phyloP scores from a whole-genome alignment of 35 echinoderm and acorn worm species.

The Ophioderma brevispina region DNA sequence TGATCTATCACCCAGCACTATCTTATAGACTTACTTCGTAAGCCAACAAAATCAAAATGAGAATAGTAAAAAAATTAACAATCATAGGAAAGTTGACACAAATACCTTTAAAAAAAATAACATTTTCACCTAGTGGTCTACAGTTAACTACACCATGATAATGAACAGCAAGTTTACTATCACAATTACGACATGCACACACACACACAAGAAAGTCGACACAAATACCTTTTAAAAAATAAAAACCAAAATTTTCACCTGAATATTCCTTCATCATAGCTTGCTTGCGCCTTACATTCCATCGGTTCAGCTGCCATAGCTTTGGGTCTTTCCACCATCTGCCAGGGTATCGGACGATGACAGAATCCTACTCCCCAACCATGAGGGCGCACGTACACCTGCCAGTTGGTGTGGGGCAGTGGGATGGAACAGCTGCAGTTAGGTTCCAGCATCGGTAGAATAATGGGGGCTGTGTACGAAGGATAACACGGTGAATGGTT shows the following conservation, averaged over 20 bases:
- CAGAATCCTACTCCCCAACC: slow-evolving; percentile 77
- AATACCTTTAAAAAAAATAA: too few species aligned
- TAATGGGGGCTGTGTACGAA: slow-evolving; percentile 36
- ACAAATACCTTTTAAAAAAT: neutral
- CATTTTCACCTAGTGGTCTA: too few species aligned
- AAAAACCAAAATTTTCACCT: slow-evolving; percentile 32
- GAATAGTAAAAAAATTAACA: too few species aligned
- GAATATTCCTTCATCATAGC: slow-evolving; percentile 55
- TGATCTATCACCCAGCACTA: too few species aligned
- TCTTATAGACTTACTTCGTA: too few species aligned
- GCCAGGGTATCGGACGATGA: slow-evolving; percentile 54
- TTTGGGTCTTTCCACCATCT: slow-evolving; percentile 48
- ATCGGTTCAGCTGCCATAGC: slow-evolving; percentile 52
- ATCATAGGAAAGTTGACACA: too few species aligned
- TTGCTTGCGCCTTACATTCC: slow-evolving; percentile 63
- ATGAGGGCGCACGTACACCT: slow-evolving; percentile 76
- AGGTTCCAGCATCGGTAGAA: slow-evolving; percentile 50
- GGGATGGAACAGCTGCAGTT: slow-evolving; percentile 60
- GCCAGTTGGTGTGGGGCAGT: slow-evolving; percentile 64
- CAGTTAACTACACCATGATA: too few species aligned
- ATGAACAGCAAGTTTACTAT: too few species aligned
- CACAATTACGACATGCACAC: too few species aligned
- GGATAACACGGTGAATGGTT: neutral
- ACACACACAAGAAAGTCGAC: too few species aligned
- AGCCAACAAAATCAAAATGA: too few species aligned